phyloP scores from a whole-genome alignment of 2,797 vertebrate genomes.

The Serranus cabrilla region DNA sequence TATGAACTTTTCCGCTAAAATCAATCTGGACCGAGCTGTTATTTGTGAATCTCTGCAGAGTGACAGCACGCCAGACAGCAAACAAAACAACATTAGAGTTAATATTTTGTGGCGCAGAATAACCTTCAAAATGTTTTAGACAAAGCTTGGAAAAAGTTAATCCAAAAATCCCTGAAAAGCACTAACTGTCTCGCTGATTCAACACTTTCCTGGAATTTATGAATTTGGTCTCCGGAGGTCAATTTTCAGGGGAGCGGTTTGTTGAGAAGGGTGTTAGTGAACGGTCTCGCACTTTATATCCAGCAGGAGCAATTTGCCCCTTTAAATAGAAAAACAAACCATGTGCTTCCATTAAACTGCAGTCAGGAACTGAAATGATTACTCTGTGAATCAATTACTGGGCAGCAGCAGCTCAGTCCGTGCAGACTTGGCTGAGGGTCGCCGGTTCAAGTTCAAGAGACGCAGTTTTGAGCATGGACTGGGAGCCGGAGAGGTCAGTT shows the following conservation, averaged over 20 bases:
- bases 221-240: conserved; percentile 34
- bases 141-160: conserved; percentile 41
- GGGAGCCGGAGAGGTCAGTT: no score
- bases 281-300: background rate
- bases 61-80: background rate
- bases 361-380: background rate
- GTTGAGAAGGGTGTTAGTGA: background rate
- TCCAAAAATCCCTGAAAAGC: conserved; percentile 45
- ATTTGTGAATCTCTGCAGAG: background rate
- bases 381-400: background rate
- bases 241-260: conserved; percentile 12
- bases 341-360: background rate
- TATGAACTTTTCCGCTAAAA: conserved; percentile 1
- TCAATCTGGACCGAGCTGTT: background rate
- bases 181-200: conserved; percentile 4
- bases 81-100: background rate
- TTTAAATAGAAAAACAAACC: background rate
- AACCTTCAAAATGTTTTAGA: conserved; percentile 43
- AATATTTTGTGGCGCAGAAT: conserved; percentile 9
- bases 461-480: no score
- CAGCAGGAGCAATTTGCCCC: background rate
- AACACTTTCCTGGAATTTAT: conserved; percentile 30
- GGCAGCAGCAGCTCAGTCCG: no score
- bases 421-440: no score
- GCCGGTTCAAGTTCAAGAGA: no score